Evolutionary conservation across 1,140 invertebrate species (phyloP).

Genomic region (Eciton burchellii): DNA sequence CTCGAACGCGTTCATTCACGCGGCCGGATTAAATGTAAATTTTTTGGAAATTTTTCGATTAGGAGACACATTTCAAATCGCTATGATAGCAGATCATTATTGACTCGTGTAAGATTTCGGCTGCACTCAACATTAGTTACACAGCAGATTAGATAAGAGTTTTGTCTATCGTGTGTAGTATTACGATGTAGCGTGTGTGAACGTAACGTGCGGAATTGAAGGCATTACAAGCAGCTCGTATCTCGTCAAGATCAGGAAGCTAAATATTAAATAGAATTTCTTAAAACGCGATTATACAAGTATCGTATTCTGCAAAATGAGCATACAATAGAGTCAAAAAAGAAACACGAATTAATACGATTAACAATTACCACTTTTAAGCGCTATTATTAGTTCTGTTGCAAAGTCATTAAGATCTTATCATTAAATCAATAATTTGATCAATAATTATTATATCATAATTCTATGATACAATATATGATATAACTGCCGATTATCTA

Average conservation of each 20-base stretch:
- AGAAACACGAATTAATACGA: too few species aligned
- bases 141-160: constrained; percentile 44
- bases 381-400: constrained; percentile 27
- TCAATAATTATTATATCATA: neutral
- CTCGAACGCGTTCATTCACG: neutral
- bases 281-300: too few species aligned
- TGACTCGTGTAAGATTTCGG: constrained; percentile 14
- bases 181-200: constrained; percentile 16
- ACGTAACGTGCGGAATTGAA: constrained; percentile 12
- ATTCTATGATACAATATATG: too few species aligned
- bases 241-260: neutral
- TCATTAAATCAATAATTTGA: constrained; percentile 24
- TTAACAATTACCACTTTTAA: constrained; percentile 6
- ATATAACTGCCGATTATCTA: neutral
- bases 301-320: constrained; percentile 31
- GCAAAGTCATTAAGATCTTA: neutral
- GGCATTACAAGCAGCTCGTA: neutral
- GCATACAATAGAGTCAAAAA: neutral
- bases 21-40: constrained; percentile 11
- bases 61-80: neutral
- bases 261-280: neutral
- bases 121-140: constrained; percentile 4
- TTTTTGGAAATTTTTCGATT: constrained; percentile 11
- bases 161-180: constrained; percentile 50
- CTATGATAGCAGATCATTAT: neutral